Evolutionary conservation across 2,113 vertebrate genomes (phyloP).

Genomic region (cat (Felis catus)): F.catus_Fca126_mat1.0 CM031419.1:145701001-145701500

Average conservation of each 20-base stretch:
- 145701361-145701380: background rate
- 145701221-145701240: background rate
- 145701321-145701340: background rate
- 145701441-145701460: background rate
- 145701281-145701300: background rate
- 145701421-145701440: background rate
- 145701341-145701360: background rate
- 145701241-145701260: background rate
- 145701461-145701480: conserved; percentile 40
- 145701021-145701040: background rate
- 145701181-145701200: background rate
- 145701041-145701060: background rate
- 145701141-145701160: background rate
- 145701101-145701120: background rate
- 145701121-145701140: background rate
- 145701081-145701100: background rate
- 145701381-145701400: background rate
- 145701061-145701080: background rate
- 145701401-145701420: background rate
- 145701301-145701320: background rate
- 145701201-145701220: background rate
- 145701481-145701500: conserved; percentile 32
- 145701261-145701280: background rate
- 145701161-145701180: background rate
- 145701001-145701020: background rate